These are phyloP conservation scores for Hermodice carunculata DNA, from an alignment of 2,888 invertebrate species.

Conservation along the genomic window DNA sequence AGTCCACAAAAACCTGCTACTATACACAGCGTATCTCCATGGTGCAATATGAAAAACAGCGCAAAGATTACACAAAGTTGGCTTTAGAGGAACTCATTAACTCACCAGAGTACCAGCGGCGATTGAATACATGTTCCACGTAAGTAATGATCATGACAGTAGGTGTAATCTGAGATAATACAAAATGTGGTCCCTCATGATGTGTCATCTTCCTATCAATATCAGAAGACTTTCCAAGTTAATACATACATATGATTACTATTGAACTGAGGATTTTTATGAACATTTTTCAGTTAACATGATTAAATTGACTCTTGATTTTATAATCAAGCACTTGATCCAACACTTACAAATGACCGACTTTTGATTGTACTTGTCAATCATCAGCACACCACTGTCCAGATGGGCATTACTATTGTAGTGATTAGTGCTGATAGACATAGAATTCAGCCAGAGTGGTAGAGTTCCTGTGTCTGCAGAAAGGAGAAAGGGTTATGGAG, in stretches of 20 bases:
- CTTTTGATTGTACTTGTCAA: too few relatives aligned
- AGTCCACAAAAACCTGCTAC: too few relatives aligned
- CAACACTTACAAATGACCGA: too few relatives aligned
- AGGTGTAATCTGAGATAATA: not conserved
- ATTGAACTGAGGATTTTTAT: not conserved
- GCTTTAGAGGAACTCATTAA: conserved; percentile 61
- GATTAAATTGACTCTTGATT: too few relatives aligned
- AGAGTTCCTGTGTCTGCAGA: too few relatives aligned
- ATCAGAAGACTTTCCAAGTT: not conserved
- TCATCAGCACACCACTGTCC: too few relatives aligned
- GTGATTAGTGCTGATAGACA: too few relatives aligned
- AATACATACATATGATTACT: not conserved
- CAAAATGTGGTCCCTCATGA: not conserved
- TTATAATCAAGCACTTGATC: too few relatives aligned
- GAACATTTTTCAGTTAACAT: too few relatives aligned
- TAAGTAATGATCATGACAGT: conserved; percentile 40
- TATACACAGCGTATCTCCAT: conserved; percentile 51
- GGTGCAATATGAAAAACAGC: conserved; percentile 48
- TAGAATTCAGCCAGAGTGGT: too few relatives aligned
- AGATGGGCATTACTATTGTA: too few relatives aligned
- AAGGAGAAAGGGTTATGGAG: too few relatives aligned
- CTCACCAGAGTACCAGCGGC: conserved; percentile 59
- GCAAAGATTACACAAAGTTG: conserved; percentile 56
- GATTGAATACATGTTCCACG: conserved; percentile 61
- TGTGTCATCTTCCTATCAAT: not conserved